Percentiles rank a stretch among this genome's conserved stretches.
These are phyloP conservation scores for Echiichthys vipera DNA, from an alignment of 2,797 vertebrate species.

Conservation along the genomic window DNA sequence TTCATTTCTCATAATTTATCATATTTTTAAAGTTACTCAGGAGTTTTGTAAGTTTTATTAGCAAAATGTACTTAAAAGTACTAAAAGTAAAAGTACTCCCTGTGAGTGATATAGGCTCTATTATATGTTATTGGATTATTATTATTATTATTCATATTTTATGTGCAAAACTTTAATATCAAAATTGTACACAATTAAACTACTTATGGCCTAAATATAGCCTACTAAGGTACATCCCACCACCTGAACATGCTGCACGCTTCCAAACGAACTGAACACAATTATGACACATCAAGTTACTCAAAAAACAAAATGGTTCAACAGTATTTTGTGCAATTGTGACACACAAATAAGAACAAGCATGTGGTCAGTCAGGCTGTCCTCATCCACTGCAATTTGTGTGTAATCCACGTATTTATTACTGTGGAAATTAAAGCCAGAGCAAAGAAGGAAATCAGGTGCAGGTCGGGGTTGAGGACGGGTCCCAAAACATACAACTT, in stretches of 20 bases:
- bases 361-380: too few relatives aligned
- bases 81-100: not conserved
- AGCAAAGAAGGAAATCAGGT: too few relatives aligned
- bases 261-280: conserved; percentile 18
- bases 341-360: not conserved
- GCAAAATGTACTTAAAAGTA: not conserved
- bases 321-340: conserved; percentile 8
- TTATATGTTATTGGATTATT: not conserved
- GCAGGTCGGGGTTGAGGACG: too few relatives aligned
- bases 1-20: not conserved
- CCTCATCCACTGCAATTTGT: too few relatives aligned
- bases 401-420: too few relatives aligned
- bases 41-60: not conserved
- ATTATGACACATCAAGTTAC: not conserved
- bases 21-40: not conserved
- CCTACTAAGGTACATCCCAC: not conserved
- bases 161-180: not conserved
- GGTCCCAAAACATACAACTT: too few relatives aligned
- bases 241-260: not conserved
- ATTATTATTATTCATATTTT: not conserved
- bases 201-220: not conserved
- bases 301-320: conserved; percentile 7
- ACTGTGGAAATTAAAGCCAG: too few relatives aligned
- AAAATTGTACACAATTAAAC: not conserved
- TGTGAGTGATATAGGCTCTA: not conserved